Evolutionary conservation across 2,888 invertebrate genomes (phyloP).

Genomic region (Trachelus stipa): DNA sequence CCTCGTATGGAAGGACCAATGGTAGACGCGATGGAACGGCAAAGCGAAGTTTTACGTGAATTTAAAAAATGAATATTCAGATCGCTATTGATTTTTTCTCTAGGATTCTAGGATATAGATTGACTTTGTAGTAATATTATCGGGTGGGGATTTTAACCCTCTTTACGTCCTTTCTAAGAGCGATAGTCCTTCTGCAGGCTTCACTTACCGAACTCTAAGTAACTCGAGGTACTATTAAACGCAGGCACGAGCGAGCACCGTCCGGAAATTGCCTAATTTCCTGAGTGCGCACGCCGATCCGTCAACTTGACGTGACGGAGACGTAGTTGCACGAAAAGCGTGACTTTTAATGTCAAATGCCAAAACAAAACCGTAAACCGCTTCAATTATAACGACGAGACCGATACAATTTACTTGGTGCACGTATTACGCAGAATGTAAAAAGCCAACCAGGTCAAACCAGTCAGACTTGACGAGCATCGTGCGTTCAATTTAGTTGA

Average conservation of each 20-base stretch:
- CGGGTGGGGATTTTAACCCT: background rate
- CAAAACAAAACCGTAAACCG: slow-evolving; percentile 55
- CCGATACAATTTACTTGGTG: background rate
- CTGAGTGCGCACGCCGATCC: slow-evolving; percentile 67
- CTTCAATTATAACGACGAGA: slow-evolving; percentile 20
- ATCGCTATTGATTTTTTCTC: background rate
- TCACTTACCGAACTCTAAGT: slow-evolving; percentile 49
- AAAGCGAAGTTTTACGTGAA: background rate
- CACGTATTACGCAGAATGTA: background rate
- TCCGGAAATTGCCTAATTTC: slow-evolving; percentile 67
- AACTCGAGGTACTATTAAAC: slow-evolving; percentile 61
- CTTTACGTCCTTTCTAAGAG: background rate
- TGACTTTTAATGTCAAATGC: slow-evolving; percentile 67
- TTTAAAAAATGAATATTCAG: background rate
- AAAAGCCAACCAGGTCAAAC: background rate
- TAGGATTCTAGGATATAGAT: background rate
- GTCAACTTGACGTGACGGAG: slow-evolving; percentile 65
- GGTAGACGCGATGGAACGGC: background rate
- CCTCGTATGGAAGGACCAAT: background rate
- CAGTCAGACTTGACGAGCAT: background rate
- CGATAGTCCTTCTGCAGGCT: slow-evolving; percentile 38
- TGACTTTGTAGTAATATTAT: background rate
- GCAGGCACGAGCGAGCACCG: slow-evolving; percentile 64
- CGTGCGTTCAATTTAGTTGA: background rate
- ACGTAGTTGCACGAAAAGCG: slow-evolving; percentile 62